Percentiles rank a stretch among this genome's conserved stretches.
Conservation (phyloP, 2,797 vertebrate species). For the Menidia menidia region DNA sequence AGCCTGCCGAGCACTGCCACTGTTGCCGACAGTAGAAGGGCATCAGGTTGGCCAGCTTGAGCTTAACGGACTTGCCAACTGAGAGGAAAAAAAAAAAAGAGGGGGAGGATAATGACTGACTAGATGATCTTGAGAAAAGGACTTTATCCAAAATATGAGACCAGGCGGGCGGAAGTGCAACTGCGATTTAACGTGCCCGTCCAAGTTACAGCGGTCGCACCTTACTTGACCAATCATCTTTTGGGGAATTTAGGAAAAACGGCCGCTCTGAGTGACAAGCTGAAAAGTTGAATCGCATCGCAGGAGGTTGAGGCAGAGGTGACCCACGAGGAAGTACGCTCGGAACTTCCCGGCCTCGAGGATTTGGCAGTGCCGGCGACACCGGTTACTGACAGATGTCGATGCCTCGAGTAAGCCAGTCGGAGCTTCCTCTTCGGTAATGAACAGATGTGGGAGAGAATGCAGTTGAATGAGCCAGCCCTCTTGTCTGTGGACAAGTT, state of each 20-base stretch:
- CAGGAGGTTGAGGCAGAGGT: conserved; percentile 9
- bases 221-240: neutral
- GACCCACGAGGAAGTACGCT: conserved; percentile 17
- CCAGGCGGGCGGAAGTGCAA: neutral
- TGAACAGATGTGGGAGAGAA: conserved; percentile 63
- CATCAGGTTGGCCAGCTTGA: conserved; percentile 61
- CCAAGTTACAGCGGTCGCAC: neutral
- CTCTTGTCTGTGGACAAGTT: conserved; percentile 21
- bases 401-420: conserved; percentile 54
- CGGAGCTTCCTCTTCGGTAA: conserved; percentile 22
- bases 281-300: neutral
- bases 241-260: neutral
- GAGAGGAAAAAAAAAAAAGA: neutral
- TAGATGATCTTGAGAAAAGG: conserved; percentile 16
- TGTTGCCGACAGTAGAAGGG: conserved; percentile 60
- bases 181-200: conserved; percentile 2
- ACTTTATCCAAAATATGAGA: conserved; percentile 13
- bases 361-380: conserved; percentile 43
- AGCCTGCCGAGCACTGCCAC: conserved; percentile 58
- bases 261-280: neutral
- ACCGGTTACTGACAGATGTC: conserved; percentile 67
- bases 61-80: conserved; percentile 56
- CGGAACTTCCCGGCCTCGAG: conserved; percentile 1
- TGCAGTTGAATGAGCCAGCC: conserved; percentile 17
- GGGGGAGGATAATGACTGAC: conserved; percentile 20